Base-by-base conservation (phyloP, 2,113 vertebrate genomes). In the Siniperca chuatsi region DNA sequence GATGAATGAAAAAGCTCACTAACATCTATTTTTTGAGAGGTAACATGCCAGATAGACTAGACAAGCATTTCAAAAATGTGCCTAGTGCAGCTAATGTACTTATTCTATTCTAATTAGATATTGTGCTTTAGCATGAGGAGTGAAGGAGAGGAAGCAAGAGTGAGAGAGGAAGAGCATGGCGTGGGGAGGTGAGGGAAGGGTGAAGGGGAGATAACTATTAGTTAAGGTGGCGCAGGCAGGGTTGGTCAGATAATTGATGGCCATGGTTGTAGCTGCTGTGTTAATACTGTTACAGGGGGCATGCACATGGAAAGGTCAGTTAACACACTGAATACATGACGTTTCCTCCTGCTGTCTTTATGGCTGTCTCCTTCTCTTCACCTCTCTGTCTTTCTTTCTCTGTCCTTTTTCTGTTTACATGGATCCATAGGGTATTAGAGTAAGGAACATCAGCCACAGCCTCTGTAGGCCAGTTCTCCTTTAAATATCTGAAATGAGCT, bases 221-320 rank as follows among this genome's bases (percentile, higher is more conserved):
- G 89, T 82, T 88, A 79, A 91, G 90, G 79, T 89, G 78, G 74
- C 57, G 70, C 78, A 87, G 78, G 76, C 78, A 75, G 78, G 61
- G 65, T 46, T 81, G 82, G 90, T 89, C 81, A 82, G 50, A 86
- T 90, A 93, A 93, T 92, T 92, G 92, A 94, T 92, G 79, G 84
- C 62, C 73, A 83, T 77, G 87, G 82, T 79, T 87, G 83, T 86
- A 86, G 86, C 80, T 78, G 75, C 80, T 58, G 70, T 86, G 89
- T 81, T 94, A 94, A 92, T 93, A 82, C 81, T 86, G 91, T 93
- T 93, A 92, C 73, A 86, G 81, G 71, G 88, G 82, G 78, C 91
- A 90, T 79, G 83, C 75, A 78, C 87, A 89, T 77, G 87, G 76
- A 94, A 94, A 94, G 92, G 92, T 94, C 94, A 81, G 81, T 90